A percentile compares a stretch with the other conserved stretches of the same genome.
phyloP scores from a whole-genome alignment of 2,113 vertebrate species.

The Danio rerio region DNA sequence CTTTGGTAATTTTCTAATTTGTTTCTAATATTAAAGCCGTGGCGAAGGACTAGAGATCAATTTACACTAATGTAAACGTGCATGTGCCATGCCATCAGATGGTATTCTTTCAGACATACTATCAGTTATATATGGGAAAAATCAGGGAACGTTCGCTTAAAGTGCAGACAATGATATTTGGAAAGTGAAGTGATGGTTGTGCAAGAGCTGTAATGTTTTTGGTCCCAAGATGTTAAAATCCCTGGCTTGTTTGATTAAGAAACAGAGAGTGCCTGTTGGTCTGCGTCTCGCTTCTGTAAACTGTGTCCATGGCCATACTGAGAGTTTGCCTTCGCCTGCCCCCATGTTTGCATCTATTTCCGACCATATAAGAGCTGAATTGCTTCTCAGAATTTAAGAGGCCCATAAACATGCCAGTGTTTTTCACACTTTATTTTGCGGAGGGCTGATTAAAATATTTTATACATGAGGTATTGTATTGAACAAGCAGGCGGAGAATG shows the following conservation, averaged over 20 bases:
- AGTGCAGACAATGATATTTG: constrained; percentile 73
- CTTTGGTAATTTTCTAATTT: too few relatives aligned
- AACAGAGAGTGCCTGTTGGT: constrained; percentile 61
- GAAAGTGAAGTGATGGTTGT: constrained; percentile 67
- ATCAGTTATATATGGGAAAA: constrained; percentile 68
- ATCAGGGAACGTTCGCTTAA: constrained; percentile 68
- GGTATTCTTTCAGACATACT: constrained; percentile 66
- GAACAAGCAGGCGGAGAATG: neutral
- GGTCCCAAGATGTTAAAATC: constrained; percentile 63
- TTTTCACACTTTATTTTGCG: neutral
- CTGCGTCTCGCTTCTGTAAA: constrained; percentile 60
- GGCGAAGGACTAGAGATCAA: too few relatives aligned
- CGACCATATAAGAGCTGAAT: neutral
- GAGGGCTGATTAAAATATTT: neutral
- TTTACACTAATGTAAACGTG: too few relatives aligned
- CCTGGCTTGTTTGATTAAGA: constrained; percentile 56
- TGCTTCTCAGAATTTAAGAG: constrained; percentile 15
- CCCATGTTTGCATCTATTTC: constrained; percentile 36
- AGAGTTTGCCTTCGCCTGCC: constrained; percentile 56
- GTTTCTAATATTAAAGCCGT: too few relatives aligned
- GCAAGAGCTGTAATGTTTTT: constrained; percentile 66
- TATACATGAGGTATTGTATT: neutral
- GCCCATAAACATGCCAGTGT: neutral
- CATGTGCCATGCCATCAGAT: neutral
- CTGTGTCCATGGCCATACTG: constrained; percentile 51